Evolutionary conservation across 2,797 vertebrate genomes (phyloP).

Genomic region (Amniataba percoides): DNA sequence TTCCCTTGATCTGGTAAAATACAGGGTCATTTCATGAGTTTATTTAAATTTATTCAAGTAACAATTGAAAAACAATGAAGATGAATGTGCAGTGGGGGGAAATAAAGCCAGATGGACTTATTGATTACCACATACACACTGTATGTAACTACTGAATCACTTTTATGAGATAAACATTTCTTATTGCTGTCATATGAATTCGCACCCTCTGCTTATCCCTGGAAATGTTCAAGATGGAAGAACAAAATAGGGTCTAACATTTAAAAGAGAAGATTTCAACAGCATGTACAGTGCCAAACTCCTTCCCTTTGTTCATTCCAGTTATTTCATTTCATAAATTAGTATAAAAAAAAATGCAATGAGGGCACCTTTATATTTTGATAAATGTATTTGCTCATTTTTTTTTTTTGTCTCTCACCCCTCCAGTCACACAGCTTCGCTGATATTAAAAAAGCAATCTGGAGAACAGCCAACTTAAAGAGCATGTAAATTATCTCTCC

Average conservation of each 20-base stretch:
- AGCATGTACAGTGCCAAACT: not conserved
- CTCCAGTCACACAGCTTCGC: not conserved
- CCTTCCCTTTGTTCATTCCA: not conserved
- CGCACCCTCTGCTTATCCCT: not conserved
- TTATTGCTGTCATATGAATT: not conserved
- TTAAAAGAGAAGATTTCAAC: not conserved
- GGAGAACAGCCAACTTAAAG: not conserved
- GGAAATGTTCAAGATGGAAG: not conserved
- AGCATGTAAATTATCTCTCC: not conserved
- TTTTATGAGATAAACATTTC: not conserved
- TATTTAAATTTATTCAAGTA: too few species aligned
- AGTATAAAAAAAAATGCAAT: not conserved
- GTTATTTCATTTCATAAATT: not conserved
- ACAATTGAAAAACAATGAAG: too few species aligned
- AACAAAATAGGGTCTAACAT: not conserved
- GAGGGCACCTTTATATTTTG: not conserved
- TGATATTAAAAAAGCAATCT: slow-evolving; percentile 6
- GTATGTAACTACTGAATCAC: too few species aligned
- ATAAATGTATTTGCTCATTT: not conserved
- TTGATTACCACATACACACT: too few species aligned
- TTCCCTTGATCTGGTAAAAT: not conserved
- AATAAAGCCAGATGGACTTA: too few species aligned
- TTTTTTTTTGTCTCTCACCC: not conserved
- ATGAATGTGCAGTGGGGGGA: too few species aligned
- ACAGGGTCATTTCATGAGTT: not conserved